Evolutionary conservation across 2,797 vertebrate species (phyloP).

Genomic region (Labeo calbasu): DNA sequence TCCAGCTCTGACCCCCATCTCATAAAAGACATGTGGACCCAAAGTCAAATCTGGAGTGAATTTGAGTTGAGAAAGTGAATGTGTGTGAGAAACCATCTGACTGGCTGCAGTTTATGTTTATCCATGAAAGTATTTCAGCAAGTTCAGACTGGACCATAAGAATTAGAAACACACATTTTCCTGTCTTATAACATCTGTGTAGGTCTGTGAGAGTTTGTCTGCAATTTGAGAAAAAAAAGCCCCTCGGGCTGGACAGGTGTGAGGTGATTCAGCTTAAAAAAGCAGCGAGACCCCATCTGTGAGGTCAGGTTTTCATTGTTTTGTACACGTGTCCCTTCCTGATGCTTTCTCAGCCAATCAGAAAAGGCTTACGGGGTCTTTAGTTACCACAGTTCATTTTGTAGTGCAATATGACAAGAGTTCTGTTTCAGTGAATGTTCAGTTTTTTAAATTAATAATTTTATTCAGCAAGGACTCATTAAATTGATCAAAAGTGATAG

Average conservation of each 20-base stretch:
- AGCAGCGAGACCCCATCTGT: background rate
- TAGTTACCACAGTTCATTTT: background rate
- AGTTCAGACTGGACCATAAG: conserved; percentile 35
- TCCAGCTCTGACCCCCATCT: background rate
- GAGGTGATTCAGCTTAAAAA: conserved; percentile 16
- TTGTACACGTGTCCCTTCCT: background rate
- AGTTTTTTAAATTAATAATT: background rate
- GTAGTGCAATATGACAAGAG: background rate
- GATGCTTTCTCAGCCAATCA: conserved; percentile 4
- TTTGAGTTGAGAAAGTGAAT: conserved; percentile 2
- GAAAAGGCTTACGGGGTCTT: background rate
- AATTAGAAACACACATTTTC: conserved; percentile 35
- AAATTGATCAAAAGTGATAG: background rate
- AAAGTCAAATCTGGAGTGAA: background rate
- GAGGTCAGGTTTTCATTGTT: conserved; percentile 23
- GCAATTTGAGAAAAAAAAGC: background rate
- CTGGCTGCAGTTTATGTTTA: conserved; percentile 28
- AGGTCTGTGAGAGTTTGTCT: conserved; percentile 3
- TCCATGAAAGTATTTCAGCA: conserved; percentile 36
- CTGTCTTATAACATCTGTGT: conserved; percentile 6
- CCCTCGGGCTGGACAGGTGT: conserved; percentile 25
- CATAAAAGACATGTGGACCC: conserved; percentile 13
- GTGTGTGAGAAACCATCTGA: background rate
- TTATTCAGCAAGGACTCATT: background rate
- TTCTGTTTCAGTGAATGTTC: background rate